Evolutionary conservation across 1,140 invertebrate genomes (phyloP).

Genomic region (Zaprionus nigranus): DNA sequence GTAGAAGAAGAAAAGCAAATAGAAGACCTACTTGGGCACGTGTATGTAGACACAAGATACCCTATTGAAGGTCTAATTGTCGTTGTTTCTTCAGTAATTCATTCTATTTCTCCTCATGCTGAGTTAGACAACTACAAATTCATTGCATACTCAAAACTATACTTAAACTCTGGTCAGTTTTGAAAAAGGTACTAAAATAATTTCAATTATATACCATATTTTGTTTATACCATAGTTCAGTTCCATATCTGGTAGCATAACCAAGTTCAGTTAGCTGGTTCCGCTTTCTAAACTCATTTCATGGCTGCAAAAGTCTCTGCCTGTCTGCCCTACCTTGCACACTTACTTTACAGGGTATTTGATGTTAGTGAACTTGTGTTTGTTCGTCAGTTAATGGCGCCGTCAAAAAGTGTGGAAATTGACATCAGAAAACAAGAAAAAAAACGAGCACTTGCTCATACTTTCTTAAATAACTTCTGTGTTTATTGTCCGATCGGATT

Average conservation of each 20-base stretch:
- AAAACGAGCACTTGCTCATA: neutral
- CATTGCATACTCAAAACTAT: neutral
- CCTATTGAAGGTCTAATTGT: neutral
- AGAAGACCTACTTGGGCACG: neutral
- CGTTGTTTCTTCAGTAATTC: neutral
- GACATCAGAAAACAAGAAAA: slow-evolving; percentile 8
- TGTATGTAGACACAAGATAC: neutral
- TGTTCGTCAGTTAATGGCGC: slow-evolving; percentile 41
- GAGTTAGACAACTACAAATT: too few relatives aligned
- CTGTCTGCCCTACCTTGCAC: neutral
- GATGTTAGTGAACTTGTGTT: slow-evolving; percentile 28
- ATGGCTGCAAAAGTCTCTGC: neutral
- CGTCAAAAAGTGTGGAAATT: slow-evolving; percentile 45
- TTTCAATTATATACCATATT: neutral
- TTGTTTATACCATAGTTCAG: neutral
- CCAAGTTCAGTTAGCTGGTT: neutral
- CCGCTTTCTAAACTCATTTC: neutral
- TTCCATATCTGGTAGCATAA: neutral
- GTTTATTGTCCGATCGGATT: too few relatives aligned
- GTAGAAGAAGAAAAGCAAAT: slow-evolving; percentile 9
- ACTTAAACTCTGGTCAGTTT: neutral
- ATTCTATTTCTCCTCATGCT: too few relatives aligned
- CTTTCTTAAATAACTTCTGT: too few relatives aligned
- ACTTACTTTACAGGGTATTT: slow-evolving; percentile 18
- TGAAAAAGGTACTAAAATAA: neutral